Base-by-base conservation (phyloP, 2,113 vertebrate genomes). In the Lagopus muta region DNA sequence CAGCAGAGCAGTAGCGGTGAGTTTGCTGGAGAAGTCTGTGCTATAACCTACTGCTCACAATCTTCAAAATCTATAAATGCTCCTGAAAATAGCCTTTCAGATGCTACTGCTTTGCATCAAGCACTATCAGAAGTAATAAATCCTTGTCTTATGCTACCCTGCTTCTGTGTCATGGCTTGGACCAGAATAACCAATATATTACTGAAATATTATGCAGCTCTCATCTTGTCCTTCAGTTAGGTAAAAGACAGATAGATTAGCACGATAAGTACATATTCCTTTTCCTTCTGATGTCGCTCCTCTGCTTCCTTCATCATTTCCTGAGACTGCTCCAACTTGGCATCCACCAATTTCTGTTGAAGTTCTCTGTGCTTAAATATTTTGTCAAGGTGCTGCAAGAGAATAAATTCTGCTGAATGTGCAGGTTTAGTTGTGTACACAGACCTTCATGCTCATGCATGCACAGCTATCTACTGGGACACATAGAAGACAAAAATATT, bases 281-380 rank as follows among this genome's bases (percentile, higher is more conserved):
- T 99, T 96, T 99, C 99, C n/a, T 98, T 96, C 62, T 95, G 97
- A 97, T 99, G 99, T 69, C 97, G 98, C 64, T 99, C 98, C 91
- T 99, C 98, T 0, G 98, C 98, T 77, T 99, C 98, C 57, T 97
- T 97, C 97, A 99, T 98, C 96, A 98, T 96, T 79, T 98, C 98
- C 86, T 98, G 98, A 9, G 98, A 98, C 96, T 99, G 98, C 88
- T 99, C 98, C 62, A 99, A 97, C 72, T 99, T 99, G 70, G 99
- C 98, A 62, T 99, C 99, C 13, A 98, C 97, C 95, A 99, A 97
- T 92, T 99, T 98, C 96, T 99, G 98, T 92, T 99, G 99, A 83
- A 99, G 98, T 65, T 99, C 99, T 65, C 98, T 98, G 90, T 99
- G 99, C 48, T 98, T 98, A 97, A 99, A 98, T 96, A 99, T 98